phyloP scores from a whole-genome alignment of 2,113 vertebrate species.

The Pseudopodoces humilis region DNA sequence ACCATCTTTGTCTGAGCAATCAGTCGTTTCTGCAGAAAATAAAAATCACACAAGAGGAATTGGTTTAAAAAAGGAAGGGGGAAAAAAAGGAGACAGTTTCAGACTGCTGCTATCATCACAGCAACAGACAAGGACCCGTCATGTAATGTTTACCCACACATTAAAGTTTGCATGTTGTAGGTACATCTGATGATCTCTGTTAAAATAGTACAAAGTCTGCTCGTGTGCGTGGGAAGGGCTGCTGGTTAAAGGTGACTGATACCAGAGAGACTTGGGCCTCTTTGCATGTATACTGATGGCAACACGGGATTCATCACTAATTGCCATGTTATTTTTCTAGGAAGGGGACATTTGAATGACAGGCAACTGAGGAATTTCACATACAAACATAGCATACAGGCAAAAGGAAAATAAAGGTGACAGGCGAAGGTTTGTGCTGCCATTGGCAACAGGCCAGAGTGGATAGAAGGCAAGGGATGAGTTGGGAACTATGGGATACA shows the following conservation, averaged over 20 bases:
- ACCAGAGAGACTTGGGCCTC: background rate
- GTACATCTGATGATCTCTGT: background rate
- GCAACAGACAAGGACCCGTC: background rate
- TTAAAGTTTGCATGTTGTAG: background rate
- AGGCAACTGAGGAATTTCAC: background rate
- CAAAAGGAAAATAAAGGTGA: background rate
- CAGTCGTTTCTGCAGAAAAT: constrained; percentile 82
- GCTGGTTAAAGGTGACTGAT: background rate
- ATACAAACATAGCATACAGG: background rate
- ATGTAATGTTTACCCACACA: background rate
- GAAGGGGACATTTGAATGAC: background rate
- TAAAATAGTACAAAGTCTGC: background rate
- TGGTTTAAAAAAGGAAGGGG: fast-evolving
- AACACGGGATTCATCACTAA: background rate
- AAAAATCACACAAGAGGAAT: background rate
- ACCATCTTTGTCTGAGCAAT: constrained; percentile 94
- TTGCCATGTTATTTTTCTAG: background rate
- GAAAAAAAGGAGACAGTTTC: background rate
- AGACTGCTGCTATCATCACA: background rate
- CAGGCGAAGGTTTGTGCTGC: background rate
- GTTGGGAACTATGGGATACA: background rate
- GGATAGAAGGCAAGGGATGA: background rate
- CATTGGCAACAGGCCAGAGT: background rate
- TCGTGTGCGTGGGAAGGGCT: background rate
- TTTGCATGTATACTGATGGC: background rate